A percentile compares a stretch with the other conserved stretches of the same genome.
phyloP scores from a whole-genome alignment of 2,888 invertebrate genomes.

The Tipula unca region DNA sequence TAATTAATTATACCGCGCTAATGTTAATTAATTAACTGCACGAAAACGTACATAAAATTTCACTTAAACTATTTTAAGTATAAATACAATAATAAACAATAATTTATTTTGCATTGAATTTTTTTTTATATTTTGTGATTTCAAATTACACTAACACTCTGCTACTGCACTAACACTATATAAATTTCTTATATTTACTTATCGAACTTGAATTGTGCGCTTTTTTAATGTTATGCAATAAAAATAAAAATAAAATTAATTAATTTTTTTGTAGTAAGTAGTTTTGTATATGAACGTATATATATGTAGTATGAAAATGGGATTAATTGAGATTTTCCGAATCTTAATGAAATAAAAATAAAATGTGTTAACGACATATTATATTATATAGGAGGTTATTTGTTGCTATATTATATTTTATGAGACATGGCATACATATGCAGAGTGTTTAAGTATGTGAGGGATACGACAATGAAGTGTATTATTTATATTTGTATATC shows the following conservation, averaged over 20 bases:
- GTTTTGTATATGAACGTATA: background rate
- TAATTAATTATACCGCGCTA: background rate
- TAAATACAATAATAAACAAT: background rate
- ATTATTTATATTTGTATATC: background rate
- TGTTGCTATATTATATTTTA: background rate
- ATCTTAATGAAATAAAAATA: background rate
- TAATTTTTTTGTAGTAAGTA: background rate
- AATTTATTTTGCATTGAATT: background rate
- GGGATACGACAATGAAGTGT: background rate
- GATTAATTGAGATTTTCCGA: background rate
- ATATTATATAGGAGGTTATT: background rate
- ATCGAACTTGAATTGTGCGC: background rate
- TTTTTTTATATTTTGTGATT: background rate
- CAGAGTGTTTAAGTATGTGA: background rate
- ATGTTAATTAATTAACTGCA: background rate
- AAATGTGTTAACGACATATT: background rate
- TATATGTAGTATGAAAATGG: background rate
- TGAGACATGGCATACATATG: background rate
- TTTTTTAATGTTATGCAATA: background rate
- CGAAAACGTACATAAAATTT: background rate
- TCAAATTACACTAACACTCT: too few relatives aligned
- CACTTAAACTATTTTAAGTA: background rate
- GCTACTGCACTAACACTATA: too few relatives aligned
- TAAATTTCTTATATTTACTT: too few relatives aligned
- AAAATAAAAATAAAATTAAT: background rate